Evolutionary conservation across 1,140 invertebrate species (phyloP).

Genomic region (Lysiphlebus fabarum): DNA sequence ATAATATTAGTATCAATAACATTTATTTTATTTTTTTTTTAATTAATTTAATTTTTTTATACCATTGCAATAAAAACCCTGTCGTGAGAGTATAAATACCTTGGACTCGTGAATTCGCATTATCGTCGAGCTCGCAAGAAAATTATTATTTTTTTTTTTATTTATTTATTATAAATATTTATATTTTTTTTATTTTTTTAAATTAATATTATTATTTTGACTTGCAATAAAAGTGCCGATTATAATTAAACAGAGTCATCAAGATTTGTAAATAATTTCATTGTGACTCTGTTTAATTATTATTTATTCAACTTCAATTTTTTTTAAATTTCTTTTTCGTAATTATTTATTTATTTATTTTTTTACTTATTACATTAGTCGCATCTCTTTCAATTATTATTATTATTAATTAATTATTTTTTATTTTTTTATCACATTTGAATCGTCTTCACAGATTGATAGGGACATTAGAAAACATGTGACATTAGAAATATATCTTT

Average conservation of each 20-base stretch:
- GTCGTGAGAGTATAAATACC: constrained; percentile 7
- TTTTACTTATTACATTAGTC: not conserved
- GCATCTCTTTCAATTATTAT: constrained; percentile 8
- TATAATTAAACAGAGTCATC: constrained; percentile 4
- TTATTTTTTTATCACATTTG: constrained; percentile 6
- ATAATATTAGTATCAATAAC: constrained; percentile 8
- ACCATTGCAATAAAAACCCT: constrained; percentile 9
- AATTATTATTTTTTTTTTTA: not conserved
- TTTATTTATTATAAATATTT: not conserved
- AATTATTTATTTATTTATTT: not conserved
- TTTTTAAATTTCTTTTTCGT: no score
- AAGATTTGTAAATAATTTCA: not conserved
- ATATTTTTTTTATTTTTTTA: constrained; percentile 6
- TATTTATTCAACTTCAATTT: not conserved
- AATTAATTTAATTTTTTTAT: constrained; percentile 4
- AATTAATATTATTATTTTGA: not conserved
- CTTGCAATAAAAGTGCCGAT: constrained; percentile 4
- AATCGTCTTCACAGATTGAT: constrained; percentile 10
- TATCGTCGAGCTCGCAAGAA: constrained; percentile 2
- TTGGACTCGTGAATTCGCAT: constrained; percentile 11
- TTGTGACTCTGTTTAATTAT: constrained; percentile 1
- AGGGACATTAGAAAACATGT: not conserved
- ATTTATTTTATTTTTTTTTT: constrained; percentile 1
- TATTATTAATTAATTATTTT: constrained; percentile 8
- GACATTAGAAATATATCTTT: not conserved